Base-by-base conservation (phyloP, 2,888 invertebrate species). In the Ophioninae sp. region DNA sequence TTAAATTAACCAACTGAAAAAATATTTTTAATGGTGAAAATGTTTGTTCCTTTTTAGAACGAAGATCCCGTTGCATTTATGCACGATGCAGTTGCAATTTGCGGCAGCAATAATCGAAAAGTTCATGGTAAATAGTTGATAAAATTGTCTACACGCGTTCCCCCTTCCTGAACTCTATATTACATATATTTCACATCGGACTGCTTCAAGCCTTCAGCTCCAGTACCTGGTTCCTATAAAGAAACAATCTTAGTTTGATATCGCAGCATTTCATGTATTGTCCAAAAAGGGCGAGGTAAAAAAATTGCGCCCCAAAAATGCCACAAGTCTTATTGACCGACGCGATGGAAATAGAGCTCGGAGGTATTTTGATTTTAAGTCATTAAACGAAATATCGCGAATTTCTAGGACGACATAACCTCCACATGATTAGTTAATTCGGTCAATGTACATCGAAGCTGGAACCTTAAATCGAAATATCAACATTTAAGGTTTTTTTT, bases 291-390 rank as follows among this genome's bases (percentile, higher is more conserved):
- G 30, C 30, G 2, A 30, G 9, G 17, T 30, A 64, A 64, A 30
- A 64, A 10, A 13, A 74, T 58, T 44, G 58, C 22, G 20, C 37
- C 17, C 41, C 23, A 58, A 88, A 87, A 86, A 92, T 92, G 92
- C 91, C 92, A 39, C 87, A 87, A 61, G 88, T 90, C 79, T 71
- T 92, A 41, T 86, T 91, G 80, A 84, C 88, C 20, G 91, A 91
- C 68, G 87, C 90, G 41, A 87, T 91, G 71, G 87, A 88, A 44
- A 79, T 87, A 79, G 88, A 88, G 82, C 83, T 89, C 10, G 87
- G 87, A 87, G 89, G 89, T 88, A 87, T 81, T 37, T 69, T 69
- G 20, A n/a, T 20, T 59, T 63, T 65, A 59, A 6, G 51, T 30
- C 39, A 58, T 73, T 9, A 68, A 61, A 74, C 67, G 59, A 10